Base-by-base conservation (phyloP, 2,113 vertebrate species). In the Isichthys henryi region DNA sequence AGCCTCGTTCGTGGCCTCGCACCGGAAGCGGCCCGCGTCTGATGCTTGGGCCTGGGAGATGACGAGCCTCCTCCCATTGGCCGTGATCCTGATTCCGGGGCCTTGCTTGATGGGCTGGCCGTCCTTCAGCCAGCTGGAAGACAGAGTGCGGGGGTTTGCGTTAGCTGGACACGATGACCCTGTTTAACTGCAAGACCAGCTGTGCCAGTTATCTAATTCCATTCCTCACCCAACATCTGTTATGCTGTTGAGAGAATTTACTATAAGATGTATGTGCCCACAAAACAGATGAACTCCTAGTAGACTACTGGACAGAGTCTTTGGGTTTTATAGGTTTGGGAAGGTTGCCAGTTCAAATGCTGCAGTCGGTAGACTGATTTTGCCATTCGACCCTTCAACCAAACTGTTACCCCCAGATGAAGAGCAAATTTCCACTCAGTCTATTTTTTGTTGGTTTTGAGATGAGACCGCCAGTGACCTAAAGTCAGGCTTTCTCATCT, bases 61-160 rank as follows among this genome's bases (percentile, higher is more conserved):
- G 0, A 98, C 74, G 87, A 99, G 94, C 49, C 96, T 98, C 19
- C 93, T 96, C 21, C 97, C 97, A 1, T 94, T 96, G 66, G 96
- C 85, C 21, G 96, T 92, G 70, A 98, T 90, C 62, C 95, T 95
- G 88, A 96, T 92, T 82, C 96, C 96, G 86, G 94, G 93, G 1
- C 94, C 94, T 70, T 95, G 95, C 90, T 95, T 94, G 62, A 97
- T 87, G 4, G 95, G 94, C 39, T 97, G 96, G 6, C 97, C 96
- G 56, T 97, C 96, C 92, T 99, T 99, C 49, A 97, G 94, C 98
- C 98, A 99, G 91, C 98, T 99, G 91, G 8, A 90, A 88, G 92
- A 50, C 35, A 62, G 80, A 93, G 89, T 53, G 3, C 56, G 43
- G 15, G 39, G 2, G 49, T 49, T 21, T 86, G 49, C 3, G 35